phyloP scores from a whole-genome alignment of 1,140 invertebrate genomes.

The Apis laboriosa region DNA sequence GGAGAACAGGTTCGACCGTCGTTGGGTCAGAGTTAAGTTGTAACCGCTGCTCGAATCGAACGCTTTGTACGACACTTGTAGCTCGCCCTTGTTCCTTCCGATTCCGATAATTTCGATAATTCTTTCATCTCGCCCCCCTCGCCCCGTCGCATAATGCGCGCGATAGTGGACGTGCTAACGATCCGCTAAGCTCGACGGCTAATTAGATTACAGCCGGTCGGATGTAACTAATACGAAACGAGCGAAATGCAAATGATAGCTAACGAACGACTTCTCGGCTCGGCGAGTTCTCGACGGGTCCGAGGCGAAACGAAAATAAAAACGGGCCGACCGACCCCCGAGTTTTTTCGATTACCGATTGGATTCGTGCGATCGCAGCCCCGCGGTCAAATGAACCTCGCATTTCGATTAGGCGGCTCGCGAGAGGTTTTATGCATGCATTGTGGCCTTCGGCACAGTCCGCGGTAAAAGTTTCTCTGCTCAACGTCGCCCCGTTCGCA shows the following conservation, averaged over 20 bases:
- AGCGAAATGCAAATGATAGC: slow-evolving; percentile 60
- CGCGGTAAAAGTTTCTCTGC: slow-evolving; percentile 41
- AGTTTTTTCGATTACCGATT: slow-evolving; percentile 56
- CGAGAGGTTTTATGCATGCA: slow-evolving; percentile 56
- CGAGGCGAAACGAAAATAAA: slow-evolving; percentile 31
- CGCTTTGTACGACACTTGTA: slow-evolving; percentile 35
- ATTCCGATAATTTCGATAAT: slow-evolving; percentile 51
- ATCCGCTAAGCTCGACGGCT: slow-evolving; percentile 58
- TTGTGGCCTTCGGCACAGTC: slow-evolving; percentile 37
- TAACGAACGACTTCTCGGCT: slow-evolving; percentile 54
- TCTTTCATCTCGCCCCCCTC: neutral
- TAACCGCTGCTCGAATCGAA: slow-evolving; percentile 11
- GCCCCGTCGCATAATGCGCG: slow-evolving; percentile 45
- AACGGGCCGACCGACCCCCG: neutral
- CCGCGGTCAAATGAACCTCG: slow-evolving; percentile 52
- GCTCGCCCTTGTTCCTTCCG: slow-evolving; percentile 32
- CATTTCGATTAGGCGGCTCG: slow-evolving; percentile 53
- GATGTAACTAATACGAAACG: slow-evolving; percentile 53
- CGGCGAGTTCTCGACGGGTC: neutral
- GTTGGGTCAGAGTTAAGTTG: slow-evolving; percentile 43
- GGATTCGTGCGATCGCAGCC: slow-evolving; percentile 43
- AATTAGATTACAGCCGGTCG: slow-evolving; percentile 56
- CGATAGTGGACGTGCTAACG: slow-evolving; percentile 54
- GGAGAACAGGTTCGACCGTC: slow-evolving; percentile 22
- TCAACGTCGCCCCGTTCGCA: no score